Evolutionary conservation across 1,140 invertebrate species (phyloP), one percentile per base, ranked within the genome.

Genomic region (Rhizoglyphus robini): DNA sequence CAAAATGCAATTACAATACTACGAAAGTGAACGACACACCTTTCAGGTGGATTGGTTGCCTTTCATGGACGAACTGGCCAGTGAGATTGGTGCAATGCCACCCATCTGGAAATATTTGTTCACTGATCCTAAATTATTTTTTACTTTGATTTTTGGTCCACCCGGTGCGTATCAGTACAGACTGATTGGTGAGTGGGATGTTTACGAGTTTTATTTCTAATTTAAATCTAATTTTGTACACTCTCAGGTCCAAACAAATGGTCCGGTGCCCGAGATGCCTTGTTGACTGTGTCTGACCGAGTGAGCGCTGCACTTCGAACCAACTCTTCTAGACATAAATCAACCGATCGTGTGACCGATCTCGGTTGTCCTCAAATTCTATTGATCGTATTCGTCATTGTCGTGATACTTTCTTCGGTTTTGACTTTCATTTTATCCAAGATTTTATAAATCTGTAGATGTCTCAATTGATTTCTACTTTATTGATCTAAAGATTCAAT

Each of bases 121-220:
- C 46, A 72, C 29, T n/a, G 76, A 78, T 63, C 75, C 75, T 0
- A 31, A 29, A 3, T 68, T 79, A 27, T 76, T 72, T 1, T 59
- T 69, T 20, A 63, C 65, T 1, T 70, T 73, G 11, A 61, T 71
- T 5, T 75, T 75, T 63, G 76, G 74, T 8, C 74, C 76, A 1
- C 73, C 70, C 63, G 70, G 73, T 0, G 72, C 77, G 0, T 78
- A 77, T 65, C 77, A 78, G 60, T 79, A 74, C 70, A 70, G 78
- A 20, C 70, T 79, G 3, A 48, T 63, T 31, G 77, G 77, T 3
- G n/a, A n/a, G n/a, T n/a, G n/a, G n/a, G n/a, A n/a, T n/a, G n/a
- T n/a, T n/a, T n/a, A n/a, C n/a, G n/a, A n/a, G n/a, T n/a, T n/a
- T n/a, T n/a, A n/a, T n/a, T n/a, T n/a, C n/a, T n/a, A n/a, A n/a